Conservation (phyloP, 2,797 vertebrate species). For the Dipus sagitta region DNA sequence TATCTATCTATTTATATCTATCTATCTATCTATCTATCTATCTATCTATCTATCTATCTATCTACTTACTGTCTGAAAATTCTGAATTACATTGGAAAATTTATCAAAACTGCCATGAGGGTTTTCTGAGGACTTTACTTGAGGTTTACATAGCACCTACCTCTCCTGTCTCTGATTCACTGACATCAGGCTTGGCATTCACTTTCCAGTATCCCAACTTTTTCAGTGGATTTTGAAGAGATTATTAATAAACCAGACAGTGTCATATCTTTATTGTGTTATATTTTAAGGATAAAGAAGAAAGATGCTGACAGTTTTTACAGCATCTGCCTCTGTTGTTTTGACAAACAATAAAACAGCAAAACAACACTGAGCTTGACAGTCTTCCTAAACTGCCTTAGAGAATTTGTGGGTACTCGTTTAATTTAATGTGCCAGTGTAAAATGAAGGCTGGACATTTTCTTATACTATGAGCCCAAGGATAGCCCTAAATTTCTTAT, state of each 20-base stretch:
- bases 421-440: constrained; percentile 37
- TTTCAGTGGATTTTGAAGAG: constrained; percentile 31
- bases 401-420: not conserved
- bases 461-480: not conserved
- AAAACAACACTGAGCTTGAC: constrained; percentile 37
- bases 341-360: constrained; percentile 56
- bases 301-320: constrained; percentile 61
- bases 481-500: not conserved
- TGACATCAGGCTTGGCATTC: not conserved
- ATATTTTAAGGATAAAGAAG: constrained; percentile 62
- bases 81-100: constrained; percentile 28
- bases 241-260: constrained; percentile 37
- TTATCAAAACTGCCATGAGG: not conserved
- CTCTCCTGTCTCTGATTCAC: not conserved
- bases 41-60: too few relatives aligned
- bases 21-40: too few relatives aligned
- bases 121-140: constrained; percentile 42
- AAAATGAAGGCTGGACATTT: constrained; percentile 3
- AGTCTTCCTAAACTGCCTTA: constrained; percentile 7
- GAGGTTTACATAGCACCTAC: not conserved
- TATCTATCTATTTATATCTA: too few relatives aligned
- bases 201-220: not conserved
- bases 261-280: constrained; percentile 9
- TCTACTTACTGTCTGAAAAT: not conserved
- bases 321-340: constrained; percentile 30